Base-by-base conservation (phyloP, 1,140 invertebrate species). In the Zaprionus gabonicus region DNA sequence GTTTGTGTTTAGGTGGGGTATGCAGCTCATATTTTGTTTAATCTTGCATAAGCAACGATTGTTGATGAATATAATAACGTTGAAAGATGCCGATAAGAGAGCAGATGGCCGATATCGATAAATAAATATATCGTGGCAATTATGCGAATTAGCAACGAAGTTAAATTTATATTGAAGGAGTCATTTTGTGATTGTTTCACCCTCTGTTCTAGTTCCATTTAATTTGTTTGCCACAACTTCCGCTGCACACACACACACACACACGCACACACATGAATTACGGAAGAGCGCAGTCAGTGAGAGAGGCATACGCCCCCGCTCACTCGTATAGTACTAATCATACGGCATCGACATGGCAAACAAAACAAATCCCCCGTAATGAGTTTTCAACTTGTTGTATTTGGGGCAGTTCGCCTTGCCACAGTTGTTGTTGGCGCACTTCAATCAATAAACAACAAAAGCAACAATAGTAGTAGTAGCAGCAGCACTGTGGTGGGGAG, bases 401-500 rank as follows among this genome's bases (percentile, higher is more conserved):
- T 88, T 88, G 85, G 78, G 76, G 85, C 86, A 85, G 76, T 79
- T 77, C 63, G 60, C 71, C 71, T 66, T 78, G 36, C 81, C 87
- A 59, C 71, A 73, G 56, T 71, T 53, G 55, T 67, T 58, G 55
- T 59, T 81, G 81, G 71, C 56, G 76, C 79, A 91, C 82, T 90
- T 90, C 88, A 90, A 90, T 90, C 85, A 91, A 90, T 90, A 90
- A 91, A 57, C 69, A 59, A 63, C 55, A 64, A 71, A 49, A 67
- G 49, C 70, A 67, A 25, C 55, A 62, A 36, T 41, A 83, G 66
- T 74, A 80, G 71, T 67, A 53, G 69, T 60, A 83, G 72, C 81
- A 60, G 13, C 15, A 36, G 23, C n/a, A 56, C 20, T 6, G 5
- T 46, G 7, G 7, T 2, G 6, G 36, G 41, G n/a, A 46, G n/a